Evolutionary conservation across 2,888 invertebrate genomes (phyloP).

Genomic region (Noctua janthina): DNA sequence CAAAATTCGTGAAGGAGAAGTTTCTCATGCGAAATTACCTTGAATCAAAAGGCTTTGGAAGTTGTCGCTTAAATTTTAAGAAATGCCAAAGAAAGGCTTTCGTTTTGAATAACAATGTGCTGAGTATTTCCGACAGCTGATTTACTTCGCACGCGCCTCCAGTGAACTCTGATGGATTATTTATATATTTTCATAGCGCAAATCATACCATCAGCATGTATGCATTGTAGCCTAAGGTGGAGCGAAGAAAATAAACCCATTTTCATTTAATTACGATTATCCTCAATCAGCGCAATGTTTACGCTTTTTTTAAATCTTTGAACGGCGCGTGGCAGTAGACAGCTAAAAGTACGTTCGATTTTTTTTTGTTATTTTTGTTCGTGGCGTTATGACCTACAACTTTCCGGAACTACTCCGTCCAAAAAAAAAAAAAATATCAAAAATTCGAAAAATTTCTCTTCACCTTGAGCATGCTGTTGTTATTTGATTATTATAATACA

Average conservation of each 20-base stretch:
- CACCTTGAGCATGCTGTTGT: background rate
- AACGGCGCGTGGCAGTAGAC: too few species aligned
- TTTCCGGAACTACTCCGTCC: too few species aligned
- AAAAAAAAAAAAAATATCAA: too few species aligned
- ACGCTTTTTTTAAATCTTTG: too few species aligned
- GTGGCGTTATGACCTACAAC: too few species aligned
- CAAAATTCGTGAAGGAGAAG: background rate
- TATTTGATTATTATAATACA: background rate
- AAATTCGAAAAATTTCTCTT: too few species aligned
- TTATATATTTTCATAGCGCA: background rate
- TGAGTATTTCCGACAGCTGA: background rate
- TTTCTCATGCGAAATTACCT: conserved; percentile 24
- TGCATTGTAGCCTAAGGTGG: background rate
- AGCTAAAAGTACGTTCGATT: too few species aligned
- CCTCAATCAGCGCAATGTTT: too few species aligned
- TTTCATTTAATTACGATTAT: background rate
- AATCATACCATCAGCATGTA: background rate
- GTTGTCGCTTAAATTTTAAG: conserved; percentile 28
- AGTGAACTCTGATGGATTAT: background rate
- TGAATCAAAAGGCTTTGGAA: conserved; percentile 32
- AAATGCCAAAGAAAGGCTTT: conserved; percentile 1
- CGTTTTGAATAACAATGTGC: conserved; percentile 25
- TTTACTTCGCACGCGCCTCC: background rate
- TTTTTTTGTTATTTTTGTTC: too few species aligned
- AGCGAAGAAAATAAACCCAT: background rate